phyloP scores from a whole-genome alignment of 2,888 invertebrate species.

The Epistrophella euchroma region DNA sequence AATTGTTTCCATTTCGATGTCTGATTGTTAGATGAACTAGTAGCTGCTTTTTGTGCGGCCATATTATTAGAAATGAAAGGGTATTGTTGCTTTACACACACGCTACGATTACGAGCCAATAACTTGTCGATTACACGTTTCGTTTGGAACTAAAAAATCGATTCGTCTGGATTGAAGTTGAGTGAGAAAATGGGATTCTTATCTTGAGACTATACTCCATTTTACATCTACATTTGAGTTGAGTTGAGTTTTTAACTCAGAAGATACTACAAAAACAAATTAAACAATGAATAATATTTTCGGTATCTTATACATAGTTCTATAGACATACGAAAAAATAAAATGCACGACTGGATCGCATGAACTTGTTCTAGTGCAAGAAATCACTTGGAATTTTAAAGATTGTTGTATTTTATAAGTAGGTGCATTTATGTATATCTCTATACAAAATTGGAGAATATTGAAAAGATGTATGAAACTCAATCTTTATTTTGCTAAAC shows the following conservation, averaged over 20 bases:
- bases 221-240: too few relatives aligned
- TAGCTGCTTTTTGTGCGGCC: slow-evolving; percentile 49
- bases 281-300: background rate
- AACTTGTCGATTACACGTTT: slow-evolving; percentile 44
- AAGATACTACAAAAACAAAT: slow-evolving; percentile 2
- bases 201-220: background rate
- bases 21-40: slow-evolving; percentile 24
- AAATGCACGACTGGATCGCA: too few relatives aligned
- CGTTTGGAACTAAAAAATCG: slow-evolving; percentile 43
- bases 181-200: slow-evolving; percentile 20
- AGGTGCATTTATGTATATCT: too few relatives aligned
- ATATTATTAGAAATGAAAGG: slow-evolving; percentile 22
- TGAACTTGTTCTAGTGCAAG: too few relatives aligned
- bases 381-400: too few relatives aligned
- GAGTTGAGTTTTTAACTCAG: background rate
- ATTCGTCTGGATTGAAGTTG: slow-evolving; percentile 29
- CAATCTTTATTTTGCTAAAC: too few relatives aligned
- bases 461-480: too few relatives aligned
- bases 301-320: too few relatives aligned
- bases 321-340: too few relatives aligned
- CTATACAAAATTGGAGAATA: too few relatives aligned
- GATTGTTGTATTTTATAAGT: too few relatives aligned
- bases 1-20: slow-evolving; percentile 78
- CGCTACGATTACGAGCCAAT: background rate
- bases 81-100: slow-evolving; percentile 1